phyloP scores from a whole-genome alignment of 2,113 vertebrate species.

The Narcine bancroftii region DNA sequence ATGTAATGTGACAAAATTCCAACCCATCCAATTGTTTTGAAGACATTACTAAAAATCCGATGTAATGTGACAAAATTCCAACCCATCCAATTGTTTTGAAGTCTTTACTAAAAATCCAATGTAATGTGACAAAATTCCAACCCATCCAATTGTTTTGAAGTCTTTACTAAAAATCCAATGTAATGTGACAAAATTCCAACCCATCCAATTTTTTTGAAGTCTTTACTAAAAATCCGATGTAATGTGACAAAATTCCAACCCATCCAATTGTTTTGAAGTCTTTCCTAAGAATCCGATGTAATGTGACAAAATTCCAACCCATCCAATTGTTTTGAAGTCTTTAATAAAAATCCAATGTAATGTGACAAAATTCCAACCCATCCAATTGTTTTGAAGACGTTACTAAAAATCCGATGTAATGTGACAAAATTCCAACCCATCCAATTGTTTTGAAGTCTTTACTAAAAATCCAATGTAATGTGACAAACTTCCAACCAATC shows the following conservation, averaged over 20 bases:
- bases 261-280: background rate
- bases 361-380: background rate
- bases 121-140: background rate
- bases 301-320: background rate
- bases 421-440: background rate
- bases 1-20: background rate
- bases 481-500: background rate
- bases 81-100: background rate
- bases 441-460: background rate
- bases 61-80: background rate
- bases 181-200: background rate
- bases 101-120: background rate
- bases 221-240: no score
- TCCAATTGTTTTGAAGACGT: background rate
- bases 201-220: background rate
- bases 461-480: background rate
- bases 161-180: background rate
- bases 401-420: background rate
- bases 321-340: background rate
- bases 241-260: background rate
- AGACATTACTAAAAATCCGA: no score
- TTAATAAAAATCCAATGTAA: no score
- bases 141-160: background rate
- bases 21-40: background rate
- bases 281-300: no score